Percentiles rank a stretch among this genome's conserved stretches.
Evolutionary conservation across 2,888 invertebrate genomes (phyloP).

Genomic region (Toxonevra muliebris): DNA sequence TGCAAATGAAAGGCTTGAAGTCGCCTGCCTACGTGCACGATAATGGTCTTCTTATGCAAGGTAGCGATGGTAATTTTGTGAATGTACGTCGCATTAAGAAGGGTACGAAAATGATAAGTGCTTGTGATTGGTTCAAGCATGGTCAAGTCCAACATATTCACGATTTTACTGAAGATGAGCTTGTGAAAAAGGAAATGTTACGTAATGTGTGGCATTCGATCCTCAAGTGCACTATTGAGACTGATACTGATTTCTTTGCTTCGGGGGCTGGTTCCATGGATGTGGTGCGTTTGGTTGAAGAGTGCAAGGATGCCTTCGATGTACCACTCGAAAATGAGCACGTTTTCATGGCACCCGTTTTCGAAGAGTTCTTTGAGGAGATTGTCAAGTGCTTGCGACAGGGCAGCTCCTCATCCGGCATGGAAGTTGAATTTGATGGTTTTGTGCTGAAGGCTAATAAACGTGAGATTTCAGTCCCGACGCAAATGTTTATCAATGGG

Average conservation of each 20-base stretch:
- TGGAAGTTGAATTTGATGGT: slow-evolving; percentile 72
- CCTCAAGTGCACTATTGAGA: slow-evolving; percentile 77
- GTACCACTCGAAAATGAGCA: slow-evolving; percentile 86
- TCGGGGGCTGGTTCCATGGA: slow-evolving; percentile 99
- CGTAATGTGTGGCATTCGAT: slow-evolving; percentile 86
- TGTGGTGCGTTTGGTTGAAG: slow-evolving; percentile 89
- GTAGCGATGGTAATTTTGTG: slow-evolving; percentile 80
- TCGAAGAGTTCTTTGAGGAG: slow-evolving; percentile 79
- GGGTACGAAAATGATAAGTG: slow-evolving; percentile 83
- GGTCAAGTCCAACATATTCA: slow-evolving; percentile 67
- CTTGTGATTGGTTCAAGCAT: slow-evolving; percentile 77
- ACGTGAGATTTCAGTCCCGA: slow-evolving; percentile 84
- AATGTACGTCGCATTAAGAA: slow-evolving; percentile 81
- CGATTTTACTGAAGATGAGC: slow-evolving; percentile 79
- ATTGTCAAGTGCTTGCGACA: slow-evolving; percentile 77
- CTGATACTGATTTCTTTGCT: slow-evolving; percentile 90
- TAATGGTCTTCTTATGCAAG: slow-evolving; percentile 81
- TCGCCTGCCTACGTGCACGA: slow-evolving; percentile 77
- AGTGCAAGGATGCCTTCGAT: slow-evolving; percentile 83
- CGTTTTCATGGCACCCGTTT: slow-evolving; percentile 91
- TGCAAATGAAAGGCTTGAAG: slow-evolving; percentile 72
- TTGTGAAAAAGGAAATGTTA: slow-evolving; percentile 72
- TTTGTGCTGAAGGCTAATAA: slow-evolving; percentile 84
- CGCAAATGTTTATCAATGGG: slow-evolving; percentile 91
- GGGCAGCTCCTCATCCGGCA: slow-evolving; percentile 68